Conservation (phyloP, 2,113 vertebrate genomes). For the Nymphicus hollandicus region DNA sequence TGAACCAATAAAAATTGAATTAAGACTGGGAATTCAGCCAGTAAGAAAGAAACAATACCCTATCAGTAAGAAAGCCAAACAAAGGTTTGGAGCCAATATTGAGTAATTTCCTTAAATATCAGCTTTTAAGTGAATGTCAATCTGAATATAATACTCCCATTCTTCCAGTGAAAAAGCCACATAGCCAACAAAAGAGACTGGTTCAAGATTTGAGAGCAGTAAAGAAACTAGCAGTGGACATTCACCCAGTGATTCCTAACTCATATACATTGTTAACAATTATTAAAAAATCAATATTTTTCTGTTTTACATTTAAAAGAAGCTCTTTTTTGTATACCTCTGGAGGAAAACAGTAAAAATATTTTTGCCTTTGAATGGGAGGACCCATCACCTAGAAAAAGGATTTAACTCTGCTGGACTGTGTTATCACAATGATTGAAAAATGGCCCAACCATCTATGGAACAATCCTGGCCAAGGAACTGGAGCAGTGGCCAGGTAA, state of each 20-base stretch:
- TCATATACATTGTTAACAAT: not conserved
- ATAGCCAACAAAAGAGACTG: not conserved
- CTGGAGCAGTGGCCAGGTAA: not conserved
- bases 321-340: not conserved
- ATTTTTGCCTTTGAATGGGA: not conserved
- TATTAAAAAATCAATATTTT: not conserved
- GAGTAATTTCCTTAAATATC: not conserved
- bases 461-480: not conserved
- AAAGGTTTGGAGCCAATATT: not conserved
- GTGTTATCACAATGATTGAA: not conserved
- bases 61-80: not conserved
- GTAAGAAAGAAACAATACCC: not conserved
- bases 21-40: not conserved
- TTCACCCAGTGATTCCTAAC: not conserved
- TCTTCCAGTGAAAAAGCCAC: not conserved
- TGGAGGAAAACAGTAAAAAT: not conserved
- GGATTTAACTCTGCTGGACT: not conserved
- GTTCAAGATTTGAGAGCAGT: not conserved
- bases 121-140: not conserved
- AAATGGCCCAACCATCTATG: not conserved
- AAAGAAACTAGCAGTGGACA: not conserved
- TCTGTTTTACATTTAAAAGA: not conserved
- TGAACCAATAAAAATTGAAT: not conserved
- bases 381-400: not conserved
- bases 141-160: not conserved